Evolutionary conservation across 2,113 vertebrate species (phyloP), one percentile per base, ranked within the genome.

Genomic region (Gambusia holbrooki): DNA sequence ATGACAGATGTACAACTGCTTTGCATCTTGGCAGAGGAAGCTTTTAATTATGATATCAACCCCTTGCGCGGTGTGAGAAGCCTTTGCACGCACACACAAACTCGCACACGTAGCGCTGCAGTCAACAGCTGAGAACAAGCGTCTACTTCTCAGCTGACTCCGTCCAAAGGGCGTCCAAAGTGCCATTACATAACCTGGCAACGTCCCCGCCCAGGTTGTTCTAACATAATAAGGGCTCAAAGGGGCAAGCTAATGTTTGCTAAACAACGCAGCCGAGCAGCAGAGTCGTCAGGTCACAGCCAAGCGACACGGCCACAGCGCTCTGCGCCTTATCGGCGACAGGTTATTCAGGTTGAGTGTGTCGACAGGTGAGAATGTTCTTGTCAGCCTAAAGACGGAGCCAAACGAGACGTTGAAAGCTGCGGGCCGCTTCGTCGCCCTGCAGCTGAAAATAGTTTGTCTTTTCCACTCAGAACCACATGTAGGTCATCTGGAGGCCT

Each of bases 111-210:
- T 63, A 88, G 65, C 80, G 69, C 71, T 73, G 66, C 13, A 66
- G 62, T 83, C 45, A 77, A 51, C n/a, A 73, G 78, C 67, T 79
- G 80, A 84, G 67, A 70, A 37, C 37, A 2, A 69, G 82, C 60
- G 30, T 60, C 40, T 77, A 71, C 63, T 79, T 81, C 81, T 76
- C 85, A 84, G 81, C 81, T 81, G 86, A 86, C 83, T 69, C 66
- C 37, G 85, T 87, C 71, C 84, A 85, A 90, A 92, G 88, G 90
- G 62, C 90, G 83, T 9, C 66, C 68, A 80, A 71, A 80, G 73
- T 80, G 83, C 32, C 33, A 69, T 92, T 92, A 84, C 85, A 79
- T 88, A 93, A 93, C 87, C 80, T 62, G 66, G 37, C 86, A 84
- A 86, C 80, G 74, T 40, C 74, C 74, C 68, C 6, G 58, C 37